Conservation (phyloP, 2,113 vertebrate genomes). For the Pedionomus torquatus region DNA sequence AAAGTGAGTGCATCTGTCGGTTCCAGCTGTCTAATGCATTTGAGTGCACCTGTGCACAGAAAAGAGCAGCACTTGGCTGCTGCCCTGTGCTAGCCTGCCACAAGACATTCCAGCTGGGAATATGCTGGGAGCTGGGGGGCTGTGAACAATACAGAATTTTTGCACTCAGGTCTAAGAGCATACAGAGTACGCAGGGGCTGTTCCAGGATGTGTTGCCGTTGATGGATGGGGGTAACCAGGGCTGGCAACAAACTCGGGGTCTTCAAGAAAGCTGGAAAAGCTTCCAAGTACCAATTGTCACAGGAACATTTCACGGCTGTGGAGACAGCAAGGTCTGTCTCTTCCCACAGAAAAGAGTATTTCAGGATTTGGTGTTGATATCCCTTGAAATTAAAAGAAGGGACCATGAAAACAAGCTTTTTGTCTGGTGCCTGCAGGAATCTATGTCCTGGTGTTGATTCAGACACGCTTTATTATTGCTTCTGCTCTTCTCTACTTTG, state of each 20-base stretch:
- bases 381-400: background rate
- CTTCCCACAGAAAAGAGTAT: background rate
- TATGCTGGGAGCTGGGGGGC: background rate
- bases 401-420: background rate
- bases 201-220: background rate
- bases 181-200: background rate
- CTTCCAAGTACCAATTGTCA: background rate
- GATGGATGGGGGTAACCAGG: background rate
- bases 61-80: background rate
- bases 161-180: background rate
- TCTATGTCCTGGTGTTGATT: background rate
- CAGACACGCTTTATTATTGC: background rate
- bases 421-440: background rate
- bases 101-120: background rate
- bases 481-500: background rate
- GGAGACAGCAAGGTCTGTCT: background rate
- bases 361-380: background rate
- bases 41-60: background rate
- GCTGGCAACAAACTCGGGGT: background rate
- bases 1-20: background rate
- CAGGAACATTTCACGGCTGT: background rate
- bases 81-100: background rate
- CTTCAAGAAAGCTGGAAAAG: background rate
- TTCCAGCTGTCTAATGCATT: background rate
- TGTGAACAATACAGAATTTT: background rate